phyloP scores from a whole-genome alignment of 2,888 invertebrate genomes.

The Nomada ruficornis region DNA sequence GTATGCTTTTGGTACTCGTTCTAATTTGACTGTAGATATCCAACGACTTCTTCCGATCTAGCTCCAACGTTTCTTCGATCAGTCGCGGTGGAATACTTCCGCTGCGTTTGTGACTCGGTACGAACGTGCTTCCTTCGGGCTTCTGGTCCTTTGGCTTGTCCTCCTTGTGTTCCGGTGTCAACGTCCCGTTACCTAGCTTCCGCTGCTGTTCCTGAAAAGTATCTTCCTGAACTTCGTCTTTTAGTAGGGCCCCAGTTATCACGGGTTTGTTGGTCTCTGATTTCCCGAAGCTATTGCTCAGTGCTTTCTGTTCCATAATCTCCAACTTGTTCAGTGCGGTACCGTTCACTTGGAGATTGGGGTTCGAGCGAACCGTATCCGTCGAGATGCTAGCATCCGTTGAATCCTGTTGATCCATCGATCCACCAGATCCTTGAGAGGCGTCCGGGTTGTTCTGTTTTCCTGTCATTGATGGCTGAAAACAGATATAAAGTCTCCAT shows the following conservation, averaged over 20 bases:
- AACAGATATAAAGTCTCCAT: background rate
- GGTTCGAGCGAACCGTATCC: constrained; percentile 79
- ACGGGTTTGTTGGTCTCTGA: constrained; percentile 87
- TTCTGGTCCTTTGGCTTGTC: constrained; percentile 68
- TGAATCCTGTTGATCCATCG: constrained; percentile 78
- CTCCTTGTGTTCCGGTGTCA: constrained; percentile 79
- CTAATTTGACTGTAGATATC: constrained; percentile 87
- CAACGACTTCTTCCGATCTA: constrained; percentile 80
- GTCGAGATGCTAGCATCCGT: constrained; percentile 79
- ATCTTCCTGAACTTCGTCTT: constrained; percentile 86
- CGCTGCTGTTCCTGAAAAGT: constrained; percentile 85
- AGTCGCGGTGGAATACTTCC: constrained; percentile 86
- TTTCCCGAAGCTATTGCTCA: constrained; percentile 85
- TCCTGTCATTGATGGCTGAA: constrained; percentile 70
- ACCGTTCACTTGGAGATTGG: constrained; percentile 79
- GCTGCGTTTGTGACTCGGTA: constrained; percentile 84
- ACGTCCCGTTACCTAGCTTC: constrained; percentile 84
- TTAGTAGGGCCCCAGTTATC: constrained; percentile 89
- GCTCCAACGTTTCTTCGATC: constrained; percentile 84
- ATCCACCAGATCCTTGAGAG: constrained; percentile 71
- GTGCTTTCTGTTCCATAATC: constrained; percentile 72
- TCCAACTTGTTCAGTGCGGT: constrained; percentile 74
- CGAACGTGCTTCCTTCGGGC: constrained; percentile 83
- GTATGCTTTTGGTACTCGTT: constrained; percentile 85
- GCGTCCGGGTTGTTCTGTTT: constrained; percentile 73